Base-by-base conservation (phyloP, 2,113 vertebrate species). In the Colius striatus region DNA sequence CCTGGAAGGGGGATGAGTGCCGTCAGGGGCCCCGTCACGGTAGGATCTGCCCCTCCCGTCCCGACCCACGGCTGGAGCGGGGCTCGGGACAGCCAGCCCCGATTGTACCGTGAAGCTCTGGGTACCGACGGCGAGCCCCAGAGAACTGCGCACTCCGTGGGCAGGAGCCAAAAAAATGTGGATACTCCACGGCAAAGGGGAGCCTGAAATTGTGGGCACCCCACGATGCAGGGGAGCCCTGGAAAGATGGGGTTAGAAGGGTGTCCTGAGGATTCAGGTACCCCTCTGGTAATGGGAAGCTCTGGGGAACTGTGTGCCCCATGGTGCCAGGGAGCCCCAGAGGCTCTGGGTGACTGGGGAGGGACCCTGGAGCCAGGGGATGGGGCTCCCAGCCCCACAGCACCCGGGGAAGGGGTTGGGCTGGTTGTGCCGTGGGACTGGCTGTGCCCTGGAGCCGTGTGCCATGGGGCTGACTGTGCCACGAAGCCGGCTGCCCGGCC, bases 1-100 rank as follows among this genome's bases (percentile, higher is more conserved):
- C 99, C 99, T 99, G 96, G 0, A 72, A 32, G 5, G 41, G 45
- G 75, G n/a, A 48, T 0, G 5, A 50, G 57, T 17, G 1, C 34
- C 1, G 1, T 96, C 93, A 96, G 85, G 16, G 38, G 30, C 50
- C 27, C 51, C 0, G 16, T 4, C 36, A 27, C 12, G 6, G 2
- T 16, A 22, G 62, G 32, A 18, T 18, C 48, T 67, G 41, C 19
- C 27, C 34, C 25, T 2, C 10, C 29, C 36, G n/a, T 18, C 1
- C 1, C 36, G 8, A 25, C 10, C 67, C 23, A 1, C 3, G 3
- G 32, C 5, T 10, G 23, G 25, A 45, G 16, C 14, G 38, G 36
- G 17, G 4, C 6, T 22, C 2, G 9, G n/a, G 17, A 5, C 26
- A 14, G 16, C 26, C 47, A 25, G n/a, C n/a, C 12, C 34, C 6